Conservation (phyloP, 2,797 vertebrate species). For the Bothrops alternatus region DNA sequence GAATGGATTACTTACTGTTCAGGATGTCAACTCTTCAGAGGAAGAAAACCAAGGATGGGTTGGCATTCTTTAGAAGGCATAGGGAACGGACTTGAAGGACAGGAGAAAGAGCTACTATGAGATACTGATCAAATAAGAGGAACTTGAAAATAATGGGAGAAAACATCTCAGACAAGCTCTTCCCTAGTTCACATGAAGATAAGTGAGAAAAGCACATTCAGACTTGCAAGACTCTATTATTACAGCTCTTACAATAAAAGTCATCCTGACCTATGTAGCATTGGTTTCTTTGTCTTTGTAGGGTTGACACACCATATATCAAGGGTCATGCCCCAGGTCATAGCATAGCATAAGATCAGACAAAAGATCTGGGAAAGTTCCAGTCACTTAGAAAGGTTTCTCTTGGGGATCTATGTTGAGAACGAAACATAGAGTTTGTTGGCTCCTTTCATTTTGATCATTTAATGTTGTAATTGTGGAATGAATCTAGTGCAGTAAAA, state of each 20-base stretch:
- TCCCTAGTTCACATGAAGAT: background rate
- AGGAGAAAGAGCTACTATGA: background rate
- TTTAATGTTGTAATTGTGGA: background rate
- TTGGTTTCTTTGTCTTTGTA: background rate
- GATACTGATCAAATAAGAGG: background rate
- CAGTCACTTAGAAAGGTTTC: background rate
- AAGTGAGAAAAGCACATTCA: background rate
- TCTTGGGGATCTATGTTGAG: background rate
- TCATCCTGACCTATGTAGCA: background rate
- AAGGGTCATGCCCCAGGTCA: conserved; percentile 22
- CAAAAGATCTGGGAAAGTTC: background rate
- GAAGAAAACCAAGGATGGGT: background rate
- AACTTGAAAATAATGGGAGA: background rate
- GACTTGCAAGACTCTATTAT: background rate
- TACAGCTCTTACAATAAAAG: background rate
- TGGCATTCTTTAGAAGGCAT: background rate
- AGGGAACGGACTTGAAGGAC: background rate
- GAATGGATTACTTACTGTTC: conserved; percentile 51
- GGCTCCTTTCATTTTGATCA: background rate
- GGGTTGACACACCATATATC: conserved; percentile 20
- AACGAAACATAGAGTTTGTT: background rate
- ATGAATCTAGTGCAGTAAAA: background rate
- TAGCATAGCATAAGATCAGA: background rate
- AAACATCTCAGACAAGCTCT: background rate
- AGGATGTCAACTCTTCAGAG: conserved; percentile 48